phyloP scores from a whole-genome alignment of 2,797 vertebrate species.

The Huso huso region DNA sequence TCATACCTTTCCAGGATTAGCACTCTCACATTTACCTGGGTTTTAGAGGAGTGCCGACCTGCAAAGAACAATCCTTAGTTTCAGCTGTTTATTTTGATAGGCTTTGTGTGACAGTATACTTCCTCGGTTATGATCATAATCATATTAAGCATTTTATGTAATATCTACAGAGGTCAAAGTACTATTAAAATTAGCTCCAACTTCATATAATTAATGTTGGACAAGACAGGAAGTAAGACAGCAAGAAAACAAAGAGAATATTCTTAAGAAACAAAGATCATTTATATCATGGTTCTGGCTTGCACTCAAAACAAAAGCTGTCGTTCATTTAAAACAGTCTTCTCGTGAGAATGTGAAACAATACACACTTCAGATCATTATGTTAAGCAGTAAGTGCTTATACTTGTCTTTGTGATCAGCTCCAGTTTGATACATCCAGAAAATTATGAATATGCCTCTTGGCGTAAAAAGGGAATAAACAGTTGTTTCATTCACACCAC shows the following conservation, averaged over 20 bases:
- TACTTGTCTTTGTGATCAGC: no score
- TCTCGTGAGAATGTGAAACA: no score
- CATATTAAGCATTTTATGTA: slow-evolving; percentile 44
- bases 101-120: slow-evolving; percentile 50
- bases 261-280: slow-evolving; percentile 26
- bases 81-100: slow-evolving; percentile 54
- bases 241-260: slow-evolving; percentile 33
- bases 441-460: no score
- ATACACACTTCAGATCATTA: no score
- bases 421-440: no score
- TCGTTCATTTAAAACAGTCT: no score
- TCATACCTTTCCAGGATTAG: slow-evolving; percentile 54
- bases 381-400: no score
- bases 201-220: slow-evolving; percentile 34
- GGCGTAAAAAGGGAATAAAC: no score
- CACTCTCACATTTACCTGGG: slow-evolving; percentile 46
- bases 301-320: slow-evolving; percentile 9
- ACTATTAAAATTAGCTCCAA: slow-evolving; percentile 31
- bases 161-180: slow-evolving; percentile 27
- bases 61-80: slow-evolving; percentile 43
- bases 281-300: slow-evolving; percentile 4
- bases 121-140: slow-evolving; percentile 46
- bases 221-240: slow-evolving; percentile 34
- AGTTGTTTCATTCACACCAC: no score
- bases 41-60: slow-evolving; percentile 46